These are phyloP conservation scores for Irena cyanogastra DNA, from an alignment of 2,113 vertebrate species.

Conservation along the genomic window DNA sequence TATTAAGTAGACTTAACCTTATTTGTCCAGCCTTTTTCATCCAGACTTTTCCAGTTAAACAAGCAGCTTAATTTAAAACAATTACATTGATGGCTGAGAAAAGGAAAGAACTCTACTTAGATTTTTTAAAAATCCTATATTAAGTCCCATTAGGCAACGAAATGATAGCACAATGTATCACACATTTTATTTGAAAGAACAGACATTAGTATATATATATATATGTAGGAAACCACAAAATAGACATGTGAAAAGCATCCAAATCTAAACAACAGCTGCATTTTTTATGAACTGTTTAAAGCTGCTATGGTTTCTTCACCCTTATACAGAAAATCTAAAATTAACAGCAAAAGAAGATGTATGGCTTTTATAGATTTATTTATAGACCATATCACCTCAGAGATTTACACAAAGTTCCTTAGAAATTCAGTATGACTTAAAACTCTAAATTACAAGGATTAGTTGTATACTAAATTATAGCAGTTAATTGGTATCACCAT, in stretches of 20 bases:
- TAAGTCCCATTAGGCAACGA: background rate
- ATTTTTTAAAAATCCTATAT: background rate
- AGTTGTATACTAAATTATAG: background rate
- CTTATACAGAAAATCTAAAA: background rate
- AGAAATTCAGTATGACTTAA: background rate
- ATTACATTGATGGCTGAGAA: background rate
- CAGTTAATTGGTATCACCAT: background rate
- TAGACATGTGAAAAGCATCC: background rate
- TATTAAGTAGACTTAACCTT: background rate
- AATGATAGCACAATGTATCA: background rate
- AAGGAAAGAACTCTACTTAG: background rate
- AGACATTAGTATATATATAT: background rate
- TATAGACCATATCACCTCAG: background rate
- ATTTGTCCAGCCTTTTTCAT: background rate
- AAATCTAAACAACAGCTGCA: background rate
- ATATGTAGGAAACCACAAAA: background rate
- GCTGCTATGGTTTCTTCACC: background rate
- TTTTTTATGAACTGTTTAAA: background rate
- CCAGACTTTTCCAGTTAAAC: background rate
- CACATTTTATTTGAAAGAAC: background rate
- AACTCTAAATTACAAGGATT: background rate
- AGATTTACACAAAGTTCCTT: background rate
- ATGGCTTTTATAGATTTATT: background rate
- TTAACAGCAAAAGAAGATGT: background rate
- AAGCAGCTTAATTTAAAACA: background rate